Percentiles rank a stretch among this genome's conserved stretches.
Conservation (phyloP, 2,113 vertebrate genomes). For the Thalassarche chlororhynchos region DNA sequence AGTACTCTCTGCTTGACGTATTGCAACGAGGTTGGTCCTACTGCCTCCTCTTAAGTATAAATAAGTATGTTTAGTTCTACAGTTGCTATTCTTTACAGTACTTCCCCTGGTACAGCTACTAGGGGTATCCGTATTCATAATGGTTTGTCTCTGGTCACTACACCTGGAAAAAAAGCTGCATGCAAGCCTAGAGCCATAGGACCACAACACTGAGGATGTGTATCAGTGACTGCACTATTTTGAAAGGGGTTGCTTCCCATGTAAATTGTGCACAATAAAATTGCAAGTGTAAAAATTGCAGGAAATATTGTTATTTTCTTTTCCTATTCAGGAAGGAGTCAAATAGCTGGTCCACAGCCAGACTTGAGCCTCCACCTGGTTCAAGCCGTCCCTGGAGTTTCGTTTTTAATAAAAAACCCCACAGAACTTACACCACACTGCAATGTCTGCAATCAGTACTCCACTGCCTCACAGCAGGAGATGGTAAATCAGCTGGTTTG, state of each 20-base stretch:
- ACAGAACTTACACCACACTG: background rate
- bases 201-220: background rate
- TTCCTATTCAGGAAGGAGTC: background rate
- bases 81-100: background rate
- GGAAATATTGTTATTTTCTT: background rate
- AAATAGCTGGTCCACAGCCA: background rate
- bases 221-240: background rate
- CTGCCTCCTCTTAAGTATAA: background rate
- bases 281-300: background rate
- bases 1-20: background rate
- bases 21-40: background rate
- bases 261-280: background rate
- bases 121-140: background rate
- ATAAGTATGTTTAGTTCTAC: background rate
- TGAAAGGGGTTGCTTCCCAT: background rate
- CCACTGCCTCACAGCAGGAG: background rate
- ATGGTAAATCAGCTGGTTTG: background rate
- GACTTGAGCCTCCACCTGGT: background rate
- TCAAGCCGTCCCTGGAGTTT: background rate
- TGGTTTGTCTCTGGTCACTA: background rate
- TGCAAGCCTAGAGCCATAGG: background rate
- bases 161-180: background rate
- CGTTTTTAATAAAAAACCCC: background rate
- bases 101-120: background rate
- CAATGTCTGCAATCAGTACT: background rate